phyloP scores from a whole-genome alignment of 1,140 invertebrate species.

The Lasaia peninsularis region DNA sequence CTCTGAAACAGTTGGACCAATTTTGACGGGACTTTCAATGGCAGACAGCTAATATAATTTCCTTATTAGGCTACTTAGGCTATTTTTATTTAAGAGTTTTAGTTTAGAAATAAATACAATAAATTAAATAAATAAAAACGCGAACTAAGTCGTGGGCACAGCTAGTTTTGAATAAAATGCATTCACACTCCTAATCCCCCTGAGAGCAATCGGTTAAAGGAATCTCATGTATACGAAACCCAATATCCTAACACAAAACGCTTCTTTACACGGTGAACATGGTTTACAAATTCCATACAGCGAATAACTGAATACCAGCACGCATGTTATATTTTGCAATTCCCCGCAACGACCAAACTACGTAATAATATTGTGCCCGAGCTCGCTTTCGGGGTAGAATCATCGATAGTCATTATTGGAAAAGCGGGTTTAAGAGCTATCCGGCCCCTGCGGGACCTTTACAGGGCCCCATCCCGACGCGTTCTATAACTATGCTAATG shows the following conservation, averaged over 20 bases:
- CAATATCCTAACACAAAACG: conserved; percentile 17
- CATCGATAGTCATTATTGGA: conserved; percentile 76
- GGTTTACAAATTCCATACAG: conserved; percentile 34
- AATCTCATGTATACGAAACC: too few species aligned
- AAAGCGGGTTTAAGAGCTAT: conserved; percentile 72
- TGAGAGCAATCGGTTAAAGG: too few species aligned
- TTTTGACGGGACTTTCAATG: too few species aligned
- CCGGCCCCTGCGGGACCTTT: conserved; percentile 65
- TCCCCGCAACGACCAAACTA: conserved; percentile 59
- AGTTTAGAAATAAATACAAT: too few species aligned
- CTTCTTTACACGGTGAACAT: conserved; percentile 27
- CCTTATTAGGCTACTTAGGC: too few species aligned
- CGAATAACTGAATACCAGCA: conserved; percentile 54
- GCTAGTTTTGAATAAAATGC: too few species aligned
- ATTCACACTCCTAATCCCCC: too few species aligned
- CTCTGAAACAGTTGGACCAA: too few species aligned
- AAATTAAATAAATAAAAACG: too few species aligned
- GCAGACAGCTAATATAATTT: too few species aligned
- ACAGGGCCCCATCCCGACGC: conserved; percentile 66
- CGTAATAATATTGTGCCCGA: conserved; percentile 71
- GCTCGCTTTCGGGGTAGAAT: conserved; percentile 61
- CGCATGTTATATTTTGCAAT: conserved; percentile 65
- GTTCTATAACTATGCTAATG: conserved; percentile 77
- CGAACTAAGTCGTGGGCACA: too few species aligned
- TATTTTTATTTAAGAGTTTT: too few species aligned